phyloP scores from a whole-genome alignment of 2,888 invertebrate genomes.

The Stegophylla sp. region DNA sequence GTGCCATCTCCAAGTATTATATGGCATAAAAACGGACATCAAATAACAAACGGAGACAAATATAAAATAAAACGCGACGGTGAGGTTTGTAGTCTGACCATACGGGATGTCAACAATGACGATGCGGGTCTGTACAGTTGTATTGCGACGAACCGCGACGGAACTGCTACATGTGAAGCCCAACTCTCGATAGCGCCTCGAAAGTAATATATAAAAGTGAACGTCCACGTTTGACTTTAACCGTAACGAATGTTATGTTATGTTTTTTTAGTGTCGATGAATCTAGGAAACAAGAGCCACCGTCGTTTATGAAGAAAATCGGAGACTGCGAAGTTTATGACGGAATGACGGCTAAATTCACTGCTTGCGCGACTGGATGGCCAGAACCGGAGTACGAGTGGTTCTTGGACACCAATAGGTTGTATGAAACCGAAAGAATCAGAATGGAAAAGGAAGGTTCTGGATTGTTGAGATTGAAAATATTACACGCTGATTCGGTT shows the following conservation, averaged over 20 bases:
- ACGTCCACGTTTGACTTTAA: neutral
- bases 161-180: conserved; percentile 78
- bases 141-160: conserved; percentile 80
- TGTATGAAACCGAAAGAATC: conserved; percentile 83
- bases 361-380: conserved; percentile 86
- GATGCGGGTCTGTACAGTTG: conserved; percentile 82
- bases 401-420: conserved; percentile 79
- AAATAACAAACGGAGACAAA: conserved; percentile 73
- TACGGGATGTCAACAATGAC: conserved; percentile 72
- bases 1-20: conserved; percentile 82
- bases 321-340: conserved; percentile 86
- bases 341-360: conserved; percentile 89
- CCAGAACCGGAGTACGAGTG: conserved; percentile 89
- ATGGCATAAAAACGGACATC: conserved; percentile 86
- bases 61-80: conserved; percentile 80
- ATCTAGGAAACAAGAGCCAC: conserved; percentile 77
- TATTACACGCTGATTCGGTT: conserved; percentile 71
- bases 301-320: conserved; percentile 86
- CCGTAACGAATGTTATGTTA: too few species aligned
- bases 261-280: conserved; percentile 75
- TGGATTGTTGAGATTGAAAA: conserved; percentile 69
- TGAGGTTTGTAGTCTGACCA: conserved; percentile 78
- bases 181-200: conserved; percentile 80
- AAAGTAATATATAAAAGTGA: conserved; percentile 69
- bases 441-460: conserved; percentile 83